These are phyloP conservation scores for Tychaedon coryphoeus DNA, from an alignment of 2,113 vertebrate genomes.

Conservation along the genomic window DNA sequence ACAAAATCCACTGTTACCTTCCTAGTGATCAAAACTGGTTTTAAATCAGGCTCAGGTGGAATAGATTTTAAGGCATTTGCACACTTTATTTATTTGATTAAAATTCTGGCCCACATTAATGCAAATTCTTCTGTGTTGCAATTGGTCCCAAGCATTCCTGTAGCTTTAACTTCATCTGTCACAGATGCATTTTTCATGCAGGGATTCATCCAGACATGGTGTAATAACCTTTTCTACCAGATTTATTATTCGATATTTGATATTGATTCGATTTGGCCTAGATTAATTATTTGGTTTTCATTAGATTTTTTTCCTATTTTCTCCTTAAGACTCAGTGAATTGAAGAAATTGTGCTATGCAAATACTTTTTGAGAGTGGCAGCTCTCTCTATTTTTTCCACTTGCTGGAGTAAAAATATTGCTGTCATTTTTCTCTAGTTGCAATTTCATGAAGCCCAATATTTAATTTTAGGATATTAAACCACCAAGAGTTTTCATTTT, in stretches of 20 bases:
- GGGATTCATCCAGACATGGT: not conserved
- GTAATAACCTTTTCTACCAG: not conserved
- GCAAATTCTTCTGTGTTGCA: not conserved
- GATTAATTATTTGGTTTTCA: not conserved
- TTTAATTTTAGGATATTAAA: not conserved
- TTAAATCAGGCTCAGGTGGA: not conserved
- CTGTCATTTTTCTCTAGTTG: not conserved
- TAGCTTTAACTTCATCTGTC: not conserved
- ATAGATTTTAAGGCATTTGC: not conserved
- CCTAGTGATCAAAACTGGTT: not conserved
- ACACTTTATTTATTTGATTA: not conserved
- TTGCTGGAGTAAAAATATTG: not conserved
- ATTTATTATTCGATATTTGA: no score
- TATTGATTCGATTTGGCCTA: not conserved
- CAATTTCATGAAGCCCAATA: not conserved
- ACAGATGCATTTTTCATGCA: not conserved
- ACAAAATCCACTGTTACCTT: not conserved
- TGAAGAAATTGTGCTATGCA: not conserved
- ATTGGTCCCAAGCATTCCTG: not conserved
- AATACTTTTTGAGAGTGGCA: not conserved
- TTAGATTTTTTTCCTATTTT: not conserved
- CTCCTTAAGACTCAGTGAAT: not conserved
- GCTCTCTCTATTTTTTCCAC: not conserved
- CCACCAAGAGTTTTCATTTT: not conserved
- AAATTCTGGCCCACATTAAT: not conserved